Evolutionary conservation across 2,797 vertebrate genomes (phyloP).

Genomic region (Zenarchopterus dispar): DNA sequence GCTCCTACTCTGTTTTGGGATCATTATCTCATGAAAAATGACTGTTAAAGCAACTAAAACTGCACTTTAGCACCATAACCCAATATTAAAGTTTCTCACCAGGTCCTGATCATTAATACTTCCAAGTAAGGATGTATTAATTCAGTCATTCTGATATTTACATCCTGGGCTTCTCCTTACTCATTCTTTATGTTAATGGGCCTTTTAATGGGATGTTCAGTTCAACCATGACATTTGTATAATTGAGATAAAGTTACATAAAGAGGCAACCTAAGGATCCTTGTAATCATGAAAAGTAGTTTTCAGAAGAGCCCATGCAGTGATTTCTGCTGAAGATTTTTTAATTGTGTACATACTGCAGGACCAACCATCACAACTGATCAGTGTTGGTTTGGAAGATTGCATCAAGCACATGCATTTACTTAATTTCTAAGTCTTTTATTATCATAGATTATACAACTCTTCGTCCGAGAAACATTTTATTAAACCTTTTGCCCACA

Average conservation of each 20-base stretch:
- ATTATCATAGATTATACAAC: too few relatives aligned
- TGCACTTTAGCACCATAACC: neutral
- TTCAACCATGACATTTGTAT: neutral
- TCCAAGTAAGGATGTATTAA: neutral
- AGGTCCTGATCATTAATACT: neutral
- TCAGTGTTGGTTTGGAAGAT: too few relatives aligned
- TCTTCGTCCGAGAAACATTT: too few relatives aligned
- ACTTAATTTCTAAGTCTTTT: too few relatives aligned
- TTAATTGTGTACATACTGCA: too few relatives aligned
- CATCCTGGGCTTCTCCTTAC: too few relatives aligned
- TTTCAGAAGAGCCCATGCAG: too few relatives aligned
- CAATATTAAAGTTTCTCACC: neutral
- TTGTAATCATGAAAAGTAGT: neutral
- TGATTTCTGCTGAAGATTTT: too few relatives aligned
- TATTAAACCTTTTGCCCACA: too few relatives aligned
- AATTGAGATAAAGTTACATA: too few relatives aligned
- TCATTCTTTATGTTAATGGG: neutral
- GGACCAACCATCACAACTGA: too few relatives aligned
- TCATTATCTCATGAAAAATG: constrained; percentile 16
- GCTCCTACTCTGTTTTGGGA: constrained; percentile 13
- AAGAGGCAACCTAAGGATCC: neutral
- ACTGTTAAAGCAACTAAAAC: constrained; percentile 6
- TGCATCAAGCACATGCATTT: too few relatives aligned
- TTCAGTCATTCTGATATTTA: neutral
- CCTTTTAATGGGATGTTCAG: neutral